These are phyloP conservation scores for Drosophila affinis DNA, from an alignment of 2,888 invertebrate genomes.

Conservation along the genomic window DNA sequence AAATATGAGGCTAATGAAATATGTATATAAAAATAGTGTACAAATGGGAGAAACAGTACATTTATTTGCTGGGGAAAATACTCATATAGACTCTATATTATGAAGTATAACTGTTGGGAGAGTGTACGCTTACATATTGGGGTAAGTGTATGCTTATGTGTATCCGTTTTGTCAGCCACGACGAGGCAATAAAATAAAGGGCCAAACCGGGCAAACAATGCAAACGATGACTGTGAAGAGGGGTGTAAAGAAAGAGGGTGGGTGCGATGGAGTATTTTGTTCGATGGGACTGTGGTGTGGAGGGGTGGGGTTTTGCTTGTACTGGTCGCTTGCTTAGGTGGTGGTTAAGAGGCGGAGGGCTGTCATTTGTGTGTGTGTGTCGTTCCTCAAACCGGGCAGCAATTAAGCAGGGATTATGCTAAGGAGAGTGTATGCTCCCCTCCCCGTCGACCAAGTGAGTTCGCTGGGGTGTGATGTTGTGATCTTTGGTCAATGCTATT, in stretches of 20 bases:
- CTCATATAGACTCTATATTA: no score
- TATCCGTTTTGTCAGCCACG: conserved; percentile 43
- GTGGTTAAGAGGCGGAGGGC: conserved; percentile 38
- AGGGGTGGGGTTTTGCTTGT: not conserved
- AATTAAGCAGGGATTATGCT: conserved; percentile 71
- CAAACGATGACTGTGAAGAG: conserved; percentile 25
- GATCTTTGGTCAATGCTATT: not conserved
- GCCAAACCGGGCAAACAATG: conserved; percentile 45
- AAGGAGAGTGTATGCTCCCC: conserved; percentile 43
- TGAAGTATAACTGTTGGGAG: not conserved
- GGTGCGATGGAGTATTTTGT: not conserved
- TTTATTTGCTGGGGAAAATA: no score
- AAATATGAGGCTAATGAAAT: no score
- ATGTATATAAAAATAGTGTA: no score
- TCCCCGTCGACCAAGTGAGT: not conserved
- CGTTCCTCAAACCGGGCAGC: conserved; percentile 49
- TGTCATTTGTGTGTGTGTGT: conserved; percentile 22
- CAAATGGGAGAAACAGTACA: no score
- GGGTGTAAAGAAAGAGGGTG: conserved; percentile 1
- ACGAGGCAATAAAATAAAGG: conserved; percentile 51
- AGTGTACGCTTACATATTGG: conserved; percentile 3
- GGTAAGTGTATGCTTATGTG: conserved; percentile 16
- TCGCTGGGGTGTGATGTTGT: not conserved
- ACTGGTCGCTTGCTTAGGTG: conserved; percentile 16
- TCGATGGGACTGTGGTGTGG: not conserved